These are phyloP conservation scores for Dermochelys coriacea DNA, from an alignment of 2,797 vertebrate species.

Conservation along the genomic window DNA sequence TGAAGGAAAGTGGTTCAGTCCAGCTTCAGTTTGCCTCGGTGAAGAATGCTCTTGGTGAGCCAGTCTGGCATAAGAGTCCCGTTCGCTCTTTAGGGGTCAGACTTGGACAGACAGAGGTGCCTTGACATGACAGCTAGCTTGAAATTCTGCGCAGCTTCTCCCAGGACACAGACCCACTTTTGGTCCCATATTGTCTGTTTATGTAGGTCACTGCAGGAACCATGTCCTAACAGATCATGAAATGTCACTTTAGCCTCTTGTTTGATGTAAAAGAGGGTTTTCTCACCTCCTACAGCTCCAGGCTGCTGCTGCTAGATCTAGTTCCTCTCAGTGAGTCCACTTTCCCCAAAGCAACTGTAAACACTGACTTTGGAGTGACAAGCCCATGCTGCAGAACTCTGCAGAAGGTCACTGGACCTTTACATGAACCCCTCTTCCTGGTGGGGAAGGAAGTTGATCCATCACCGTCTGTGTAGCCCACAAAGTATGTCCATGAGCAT, in stretches of 20 bases:
- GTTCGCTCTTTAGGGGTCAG: rapidly evolving
- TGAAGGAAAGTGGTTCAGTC: not conserved
- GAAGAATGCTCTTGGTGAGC: not conserved
- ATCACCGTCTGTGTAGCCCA: not conserved
- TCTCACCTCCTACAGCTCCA: not conserved
- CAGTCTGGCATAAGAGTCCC: not conserved
- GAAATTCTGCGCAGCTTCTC: rapidly evolving
- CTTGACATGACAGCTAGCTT: not conserved
- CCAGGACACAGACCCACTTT: not conserved
- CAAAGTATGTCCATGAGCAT: not conserved
- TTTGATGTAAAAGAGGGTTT: constrained; percentile 11
- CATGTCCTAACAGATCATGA: not conserved
- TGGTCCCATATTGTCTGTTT: not conserved
- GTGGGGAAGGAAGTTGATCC: not conserved
- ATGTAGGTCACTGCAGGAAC: constrained; percentile 29
- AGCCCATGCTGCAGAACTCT: not conserved
- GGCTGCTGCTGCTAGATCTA: not conserved
- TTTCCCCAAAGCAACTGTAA: not conserved
- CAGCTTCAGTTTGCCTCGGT: not conserved
- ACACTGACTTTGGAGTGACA: not conserved
- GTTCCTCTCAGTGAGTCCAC: not conserved
- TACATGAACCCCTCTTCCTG: not conserved
- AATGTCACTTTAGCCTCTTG: constrained; percentile 19
- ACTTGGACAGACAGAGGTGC: rapidly evolving
- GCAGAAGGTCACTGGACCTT: rapidly evolving